These are phyloP conservation scores for Bubo bubo DNA, from an alignment of 2,113 vertebrate genomes.

Conservation along the genomic window DNA sequence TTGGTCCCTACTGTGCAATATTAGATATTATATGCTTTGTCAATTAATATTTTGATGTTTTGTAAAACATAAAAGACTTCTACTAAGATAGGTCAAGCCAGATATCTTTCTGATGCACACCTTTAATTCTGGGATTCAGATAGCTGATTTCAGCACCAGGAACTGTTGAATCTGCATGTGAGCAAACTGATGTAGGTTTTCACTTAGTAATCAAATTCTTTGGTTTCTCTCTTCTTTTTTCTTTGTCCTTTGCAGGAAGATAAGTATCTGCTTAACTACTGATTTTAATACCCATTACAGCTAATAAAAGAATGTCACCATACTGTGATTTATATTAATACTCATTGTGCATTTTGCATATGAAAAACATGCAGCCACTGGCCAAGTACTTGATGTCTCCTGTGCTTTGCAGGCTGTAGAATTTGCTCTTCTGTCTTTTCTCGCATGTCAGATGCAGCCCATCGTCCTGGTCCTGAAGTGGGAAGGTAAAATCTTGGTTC, in stretches of 20 bases:
- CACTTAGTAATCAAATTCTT: not conserved
- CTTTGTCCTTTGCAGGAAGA: not conserved
- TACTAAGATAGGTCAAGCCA: not conserved
- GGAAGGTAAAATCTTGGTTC: not conserved
- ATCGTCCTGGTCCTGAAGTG: not conserved
- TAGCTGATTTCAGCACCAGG: not conserved
- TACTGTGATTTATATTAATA: not conserved
- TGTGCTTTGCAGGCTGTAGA: not conserved
- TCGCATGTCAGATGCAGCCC: not conserved
- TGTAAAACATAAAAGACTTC: not conserved
- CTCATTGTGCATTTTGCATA: not conserved
- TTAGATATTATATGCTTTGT: not conserved
- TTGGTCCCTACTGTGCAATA: not conserved
- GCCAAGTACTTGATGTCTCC: not conserved
- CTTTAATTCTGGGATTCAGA: not conserved
- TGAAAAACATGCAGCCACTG: not conserved
- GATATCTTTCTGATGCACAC: not conserved
- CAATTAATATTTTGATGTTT: not conserved
- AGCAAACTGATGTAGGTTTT: not conserved
- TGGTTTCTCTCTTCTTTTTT: not conserved
- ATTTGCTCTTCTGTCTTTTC: not conserved
- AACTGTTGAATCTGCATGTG: not conserved
- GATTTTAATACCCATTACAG: not conserved
- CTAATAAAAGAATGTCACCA: not conserved
- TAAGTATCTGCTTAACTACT: not conserved